These are phyloP conservation scores for Lasioglossum baleicum DNA, from an alignment of 1,140 invertebrate genomes.

Conservation along the genomic window DNA sequence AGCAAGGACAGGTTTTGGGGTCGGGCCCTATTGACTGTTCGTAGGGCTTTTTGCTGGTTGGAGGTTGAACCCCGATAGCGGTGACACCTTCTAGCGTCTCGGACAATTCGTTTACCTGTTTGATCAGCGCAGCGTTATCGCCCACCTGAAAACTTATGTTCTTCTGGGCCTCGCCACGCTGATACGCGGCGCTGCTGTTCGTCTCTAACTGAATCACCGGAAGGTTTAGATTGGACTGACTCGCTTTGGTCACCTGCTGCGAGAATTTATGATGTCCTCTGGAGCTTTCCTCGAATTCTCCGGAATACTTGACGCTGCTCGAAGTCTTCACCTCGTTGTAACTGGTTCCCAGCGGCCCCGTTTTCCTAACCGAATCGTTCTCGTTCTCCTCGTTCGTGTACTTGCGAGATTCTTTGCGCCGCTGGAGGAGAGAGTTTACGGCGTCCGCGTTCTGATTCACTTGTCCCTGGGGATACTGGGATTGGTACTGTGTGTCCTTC, in stretches of 20 bases:
- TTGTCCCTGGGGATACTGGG: constrained; percentile 20
- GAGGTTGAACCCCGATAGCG: constrained; percentile 67
- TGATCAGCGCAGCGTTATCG: neutral
- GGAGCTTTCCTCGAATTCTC: neutral
- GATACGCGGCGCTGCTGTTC: too few relatives aligned
- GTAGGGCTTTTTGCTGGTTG: constrained; percentile 63
- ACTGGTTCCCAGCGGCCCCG: neutral
- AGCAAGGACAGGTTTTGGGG: constrained; percentile 70
- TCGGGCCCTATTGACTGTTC: constrained; percentile 67
- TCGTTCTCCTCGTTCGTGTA: neutral
- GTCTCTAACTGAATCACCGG: constrained; percentile 19
- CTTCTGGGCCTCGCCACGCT: neutral
- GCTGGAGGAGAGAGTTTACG: constrained; percentile 39
- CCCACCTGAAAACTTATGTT: constrained; percentile 6
- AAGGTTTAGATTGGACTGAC: neutral
- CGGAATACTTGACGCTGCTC: neutral
- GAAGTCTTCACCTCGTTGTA: neutral
- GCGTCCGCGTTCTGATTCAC: constrained; percentile 37
- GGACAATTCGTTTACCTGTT: constrained; percentile 59
- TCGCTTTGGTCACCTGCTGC: constrained; percentile 7
- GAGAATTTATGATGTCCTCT: constrained; percentile 30
- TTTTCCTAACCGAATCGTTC: neutral
- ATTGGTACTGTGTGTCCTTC: constrained; percentile 1
- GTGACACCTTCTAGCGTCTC: constrained; percentile 26
- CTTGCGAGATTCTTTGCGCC: constrained; percentile 4